Base-by-base conservation (phyloP, 2,113 vertebrate species). In the Ellobius talpinus region DNA sequence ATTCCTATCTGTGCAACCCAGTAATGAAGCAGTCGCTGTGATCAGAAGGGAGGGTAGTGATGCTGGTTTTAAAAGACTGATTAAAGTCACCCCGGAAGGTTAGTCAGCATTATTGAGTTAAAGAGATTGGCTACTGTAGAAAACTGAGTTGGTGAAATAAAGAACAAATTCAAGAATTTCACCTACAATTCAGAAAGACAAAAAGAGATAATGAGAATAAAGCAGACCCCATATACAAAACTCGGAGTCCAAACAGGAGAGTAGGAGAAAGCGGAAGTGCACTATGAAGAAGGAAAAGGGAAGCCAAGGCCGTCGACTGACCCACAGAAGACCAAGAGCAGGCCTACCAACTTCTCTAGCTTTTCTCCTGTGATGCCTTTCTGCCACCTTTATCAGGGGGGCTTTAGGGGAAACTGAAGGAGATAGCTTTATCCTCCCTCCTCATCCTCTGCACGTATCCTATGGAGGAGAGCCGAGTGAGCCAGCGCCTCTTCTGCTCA, bases 111-210 rank as follows among this genome's bases (percentile, higher is more conserved):
- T 85, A 39, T 21, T 21, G 58, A 58, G 58, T 58, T 58, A 58
- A 58, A 58, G 58, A 58, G 26, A 89, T 74, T 85, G 39, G 12
- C 63, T 85, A 45, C 72, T 87, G 13, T 78, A 50, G 87, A 87
- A 79, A 86, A 58, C n/a, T 81, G 50, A 91, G 31, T 76, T 65
- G 8, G 36, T 91, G 0, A 91, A 89, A 81, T 76, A 33, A 50
- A 84, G 72, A 97, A 86, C n/a, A 90, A 90, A 87, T 36, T 92
- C 17, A 91, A 66, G 87, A 88, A 89, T 81, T 89, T 93, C 73
- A 82, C n/a, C 50, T 52, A 81, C 16, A 96, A 45, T 63, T 23
- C 85, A 82, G 70, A 86, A 77, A 12, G 42, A 24, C 86, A 42
- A 72, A 96, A 92, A 45, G 16, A 73, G 87, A 29, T 66, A 21